Percentiles rank a stretch among this genome's conserved stretches.
These are phyloP conservation scores for Emydoidea blandingii DNA, from an alignment of 2,797 vertebrate species.

Conservation along the genomic window DNA sequence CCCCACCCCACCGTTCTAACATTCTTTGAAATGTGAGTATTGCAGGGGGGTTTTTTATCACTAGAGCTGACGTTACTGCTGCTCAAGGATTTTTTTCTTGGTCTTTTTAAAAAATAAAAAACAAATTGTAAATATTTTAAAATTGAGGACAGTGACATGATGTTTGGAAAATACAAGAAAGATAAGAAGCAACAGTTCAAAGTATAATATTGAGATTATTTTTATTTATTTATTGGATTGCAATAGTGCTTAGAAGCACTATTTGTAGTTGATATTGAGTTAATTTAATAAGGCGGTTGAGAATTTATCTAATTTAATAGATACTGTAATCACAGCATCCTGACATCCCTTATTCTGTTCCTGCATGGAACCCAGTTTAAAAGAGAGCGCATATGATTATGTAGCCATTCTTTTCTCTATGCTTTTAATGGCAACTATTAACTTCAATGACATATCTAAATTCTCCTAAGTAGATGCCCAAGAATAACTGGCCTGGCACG, in stretches of 20 bases:
- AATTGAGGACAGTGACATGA: not conserved
- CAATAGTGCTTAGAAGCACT: not conserved
- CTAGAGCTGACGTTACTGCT: not conserved
- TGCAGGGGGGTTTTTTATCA: rapidly evolving
- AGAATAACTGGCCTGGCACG: not conserved
- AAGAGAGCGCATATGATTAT: rapidly evolving
- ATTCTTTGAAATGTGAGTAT: not conserved
- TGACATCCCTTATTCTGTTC: not conserved
- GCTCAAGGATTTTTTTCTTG: not conserved
- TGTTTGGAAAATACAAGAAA: not conserved
- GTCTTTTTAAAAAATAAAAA: not conserved
- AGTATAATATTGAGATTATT: not conserved
- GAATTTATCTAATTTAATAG: not conserved
- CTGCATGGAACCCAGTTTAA: not conserved
- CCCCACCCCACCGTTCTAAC: not conserved
- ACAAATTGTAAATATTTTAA: not conserved
- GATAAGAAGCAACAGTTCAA: not conserved
- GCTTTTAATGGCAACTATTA: not conserved
- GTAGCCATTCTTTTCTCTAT: not conserved
- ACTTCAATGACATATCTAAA: not conserved
- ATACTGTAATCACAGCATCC: not conserved
- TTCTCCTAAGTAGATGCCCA: not conserved
- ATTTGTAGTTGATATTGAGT: not conserved
- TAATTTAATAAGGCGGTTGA: not conserved
- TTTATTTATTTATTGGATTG: not conserved